Conservation (phyloP, 2,888 invertebrate genomes). For the Salpingus planirostris region DNA sequence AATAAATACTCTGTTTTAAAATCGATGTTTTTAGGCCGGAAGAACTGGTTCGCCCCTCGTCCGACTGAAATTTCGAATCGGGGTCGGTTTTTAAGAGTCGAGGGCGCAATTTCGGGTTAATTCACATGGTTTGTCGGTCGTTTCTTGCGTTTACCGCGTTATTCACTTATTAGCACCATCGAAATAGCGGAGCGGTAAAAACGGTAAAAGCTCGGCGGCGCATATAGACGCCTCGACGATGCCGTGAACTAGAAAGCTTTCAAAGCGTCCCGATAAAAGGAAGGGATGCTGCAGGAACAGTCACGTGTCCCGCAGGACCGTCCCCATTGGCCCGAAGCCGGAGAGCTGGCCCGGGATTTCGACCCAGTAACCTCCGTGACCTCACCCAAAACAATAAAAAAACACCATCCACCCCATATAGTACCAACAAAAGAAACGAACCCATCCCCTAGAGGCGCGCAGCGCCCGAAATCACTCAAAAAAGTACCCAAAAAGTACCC, state of each 20-base stretch:
- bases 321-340: constrained; percentile 31
- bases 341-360: constrained; percentile 40
- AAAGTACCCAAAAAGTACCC: too few relatives aligned
- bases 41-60: constrained; percentile 2
- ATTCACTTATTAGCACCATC: too few relatives aligned
- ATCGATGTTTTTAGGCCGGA: constrained; percentile 24
- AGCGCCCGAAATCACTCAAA: too few relatives aligned
- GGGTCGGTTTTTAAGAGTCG: too few relatives aligned
- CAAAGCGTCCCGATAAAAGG: constrained; percentile 24
- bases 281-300: constrained; percentile 40
- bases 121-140: too few relatives aligned
- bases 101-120: constrained; percentile 7
- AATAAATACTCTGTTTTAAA: too few relatives aligned
- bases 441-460: too few relatives aligned
- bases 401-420: constrained; percentile 4
- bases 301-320: constrained; percentile 33
- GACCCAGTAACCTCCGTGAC: constrained; percentile 43
- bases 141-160: too few relatives aligned
- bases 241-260: constrained; percentile 16
- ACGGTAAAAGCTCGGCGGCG: constrained; percentile 15
- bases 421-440: too few relatives aligned
- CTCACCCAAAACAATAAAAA: constrained; percentile 29
- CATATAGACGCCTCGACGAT: constrained; percentile 13
- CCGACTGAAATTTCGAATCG: too few relatives aligned
- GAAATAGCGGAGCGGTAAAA: too few relatives aligned